Conservation (phyloP, 2,797 vertebrate genomes). For the Argentina silus region DNA sequence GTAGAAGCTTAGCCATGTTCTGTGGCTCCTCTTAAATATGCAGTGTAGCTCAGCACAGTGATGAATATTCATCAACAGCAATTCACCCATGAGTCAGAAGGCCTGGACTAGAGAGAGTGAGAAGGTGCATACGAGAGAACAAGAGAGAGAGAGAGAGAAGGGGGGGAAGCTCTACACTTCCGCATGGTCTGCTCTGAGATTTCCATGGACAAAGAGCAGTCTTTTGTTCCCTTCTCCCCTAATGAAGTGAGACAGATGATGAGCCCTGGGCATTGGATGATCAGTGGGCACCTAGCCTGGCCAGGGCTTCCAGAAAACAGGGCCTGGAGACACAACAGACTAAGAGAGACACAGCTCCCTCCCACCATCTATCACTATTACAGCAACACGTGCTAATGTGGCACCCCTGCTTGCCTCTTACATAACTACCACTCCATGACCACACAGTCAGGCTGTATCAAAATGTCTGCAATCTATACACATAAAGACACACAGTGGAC, state of each 20-base stretch:
- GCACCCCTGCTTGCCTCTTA: slow-evolving; percentile 36
- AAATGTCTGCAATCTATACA: slow-evolving; percentile 14
- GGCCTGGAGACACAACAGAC: slow-evolving; percentile 25
- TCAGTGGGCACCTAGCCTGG: slow-evolving; percentile 32
- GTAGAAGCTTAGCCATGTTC: neutral
- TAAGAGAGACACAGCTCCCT: slow-evolving; percentile 7
- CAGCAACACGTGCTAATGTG: slow-evolving; percentile 41
- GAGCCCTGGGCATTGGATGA: slow-evolving; percentile 45
- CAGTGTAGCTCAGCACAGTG: slow-evolving; percentile 17
- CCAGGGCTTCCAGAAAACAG: slow-evolving; percentile 40
- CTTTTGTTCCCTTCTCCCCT: slow-evolving; percentile 23
- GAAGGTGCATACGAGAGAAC: too few relatives aligned
- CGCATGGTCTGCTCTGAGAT: slow-evolving; percentile 6
- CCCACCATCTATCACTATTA: slow-evolving; percentile 38
- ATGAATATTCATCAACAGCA: slow-evolving; percentile 53
- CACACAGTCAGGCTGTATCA: slow-evolving; percentile 20
- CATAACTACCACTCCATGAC: slow-evolving; percentile 35
- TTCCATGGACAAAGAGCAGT: slow-evolving; percentile 10
- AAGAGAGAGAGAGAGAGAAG: slow-evolving; percentile 7
- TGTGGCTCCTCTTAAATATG: slow-evolving; percentile 46
- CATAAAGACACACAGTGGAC: slow-evolving; percentile 6
- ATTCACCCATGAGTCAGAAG: slow-evolving; percentile 35
- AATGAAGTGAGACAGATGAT: slow-evolving; percentile 31
- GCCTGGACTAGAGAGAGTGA: slow-evolving; percentile 1
- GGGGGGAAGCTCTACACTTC: neutral